Percentiles rank a stretch among this genome's conserved stretches.
These are phyloP conservation scores for Pycnomerus fuliginosus DNA, from an alignment of 2,888 invertebrate species.

Conservation along the genomic window DNA sequence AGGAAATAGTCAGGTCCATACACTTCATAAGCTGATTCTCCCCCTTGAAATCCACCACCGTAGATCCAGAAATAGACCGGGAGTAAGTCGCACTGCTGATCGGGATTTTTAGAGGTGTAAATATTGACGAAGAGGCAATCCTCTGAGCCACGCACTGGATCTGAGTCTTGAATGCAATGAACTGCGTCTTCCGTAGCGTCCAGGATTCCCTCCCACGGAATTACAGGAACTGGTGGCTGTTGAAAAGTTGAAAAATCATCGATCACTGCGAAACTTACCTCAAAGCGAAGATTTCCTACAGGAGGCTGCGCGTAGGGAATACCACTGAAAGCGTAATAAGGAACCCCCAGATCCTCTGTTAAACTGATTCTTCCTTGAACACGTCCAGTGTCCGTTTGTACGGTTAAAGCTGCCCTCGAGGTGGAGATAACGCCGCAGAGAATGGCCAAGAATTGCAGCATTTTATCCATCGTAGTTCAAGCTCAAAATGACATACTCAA, in stretches of 20 bases:
- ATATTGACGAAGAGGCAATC: conserved; percentile 42
- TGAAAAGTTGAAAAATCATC: too few species aligned
- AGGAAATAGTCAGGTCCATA: conserved; percentile 40
- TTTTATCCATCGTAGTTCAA: too few species aligned
- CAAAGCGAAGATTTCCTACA: conserved; percentile 10
- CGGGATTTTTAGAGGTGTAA: conserved; percentile 29
- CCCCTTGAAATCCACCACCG: conserved; percentile 37
- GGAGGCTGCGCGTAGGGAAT: conserved; percentile 18
- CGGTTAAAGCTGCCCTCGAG: not conserved
- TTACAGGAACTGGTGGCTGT: conserved; percentile 26
- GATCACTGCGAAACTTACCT: conserved; percentile 10
- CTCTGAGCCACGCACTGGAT: conserved; percentile 29
- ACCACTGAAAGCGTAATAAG: conserved; percentile 7
- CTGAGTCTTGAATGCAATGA: conserved; percentile 28
- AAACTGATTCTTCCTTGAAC: not conserved
- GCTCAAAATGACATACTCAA: too few species aligned
- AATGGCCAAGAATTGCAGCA: too few species aligned
- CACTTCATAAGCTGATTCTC: conserved; percentile 31
- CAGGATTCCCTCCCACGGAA: conserved; percentile 28
- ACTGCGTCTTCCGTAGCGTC: conserved; percentile 30
- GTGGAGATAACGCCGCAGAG: too few species aligned
- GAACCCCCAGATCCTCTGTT: not conserved
- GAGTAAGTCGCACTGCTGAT: conserved; percentile 6
- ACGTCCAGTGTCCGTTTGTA: not conserved
- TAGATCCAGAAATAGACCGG: conserved; percentile 44